Base-by-base conservation (phyloP, 1,140 invertebrate species). In the Metaphire vulgaris region DNA sequence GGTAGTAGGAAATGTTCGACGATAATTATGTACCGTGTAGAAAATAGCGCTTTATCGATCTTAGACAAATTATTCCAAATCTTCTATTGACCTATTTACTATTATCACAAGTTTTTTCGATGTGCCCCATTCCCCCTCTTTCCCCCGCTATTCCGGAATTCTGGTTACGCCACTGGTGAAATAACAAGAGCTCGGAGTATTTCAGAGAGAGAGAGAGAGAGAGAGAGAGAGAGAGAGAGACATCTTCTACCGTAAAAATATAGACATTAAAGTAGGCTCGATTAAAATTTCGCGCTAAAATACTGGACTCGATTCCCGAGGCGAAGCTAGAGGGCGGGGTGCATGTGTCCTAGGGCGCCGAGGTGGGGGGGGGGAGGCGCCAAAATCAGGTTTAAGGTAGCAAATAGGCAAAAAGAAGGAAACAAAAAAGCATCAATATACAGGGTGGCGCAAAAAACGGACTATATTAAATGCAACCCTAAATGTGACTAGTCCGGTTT, bases 181-280 rank as follows among this genome's bases (percentile, higher is more conserved):
- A 65, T 14, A 65, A 26, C 14, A 26, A 65, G 56, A 65, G 56
- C 14, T n/a, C 14, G 56, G 26, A 65, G 56, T 14, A 26, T 15
- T 14, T 15, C 14, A 65, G 56, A 65, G 56, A 65, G 56, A 65
- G 56, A 65, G 56, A 26, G 26, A 65, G 56, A 26, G 56, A 65
- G 56, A 65, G 56, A 65, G 56, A 65, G 56, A 65, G 26, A 15
- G 56, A 65, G 56, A 65, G 26, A 65, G 56, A 65, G 56, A 65
- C 14, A 65, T 14, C 14, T 14, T 15, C 56, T 15, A 26, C 14
- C 56, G 26, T 15, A 65, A 14, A 65, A 65, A 65, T 26, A 65
- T 26, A 65, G 14, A 65, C 56, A 65, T 65, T 65, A 26, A 65
- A 65, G 26, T 26, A 65, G 56, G 56, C 56, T n/a, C n/a, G n/a